Evolutionary conservation across 1,140 invertebrate species (phyloP).

Genomic region (Bombyx mori): ASM3026992v2 NC_085112.1:12107501-12108000

Average conservation of each 20-base stretch:
- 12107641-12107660: constrained; percentile 59
- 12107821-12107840: too few relatives aligned
- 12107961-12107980: too few relatives aligned
- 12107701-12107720: constrained; percentile 50
- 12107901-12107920: too few relatives aligned
- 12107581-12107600: constrained; percentile 28
- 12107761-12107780: constrained; percentile 43
- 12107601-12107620: constrained; percentile 46
- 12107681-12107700: constrained; percentile 33
- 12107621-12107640: constrained; percentile 45
- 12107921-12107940: too few relatives aligned
- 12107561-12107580: neutral
- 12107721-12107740: constrained; percentile 51
- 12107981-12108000: too few relatives aligned
- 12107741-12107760: constrained; percentile 61
- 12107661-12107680: constrained; percentile 48
- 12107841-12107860: too few relatives aligned
- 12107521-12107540: too few relatives aligned
- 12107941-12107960: too few relatives aligned
- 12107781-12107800: constrained; percentile 33
- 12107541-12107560: too few relatives aligned
- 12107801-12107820: constrained; percentile 29
- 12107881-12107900: too few relatives aligned
- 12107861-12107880: too few relatives aligned
- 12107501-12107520: too few relatives aligned